These are phyloP conservation scores for Nasua narica DNA, from an alignment of 2,797 vertebrate genomes.

Conservation along the genomic window DNA sequence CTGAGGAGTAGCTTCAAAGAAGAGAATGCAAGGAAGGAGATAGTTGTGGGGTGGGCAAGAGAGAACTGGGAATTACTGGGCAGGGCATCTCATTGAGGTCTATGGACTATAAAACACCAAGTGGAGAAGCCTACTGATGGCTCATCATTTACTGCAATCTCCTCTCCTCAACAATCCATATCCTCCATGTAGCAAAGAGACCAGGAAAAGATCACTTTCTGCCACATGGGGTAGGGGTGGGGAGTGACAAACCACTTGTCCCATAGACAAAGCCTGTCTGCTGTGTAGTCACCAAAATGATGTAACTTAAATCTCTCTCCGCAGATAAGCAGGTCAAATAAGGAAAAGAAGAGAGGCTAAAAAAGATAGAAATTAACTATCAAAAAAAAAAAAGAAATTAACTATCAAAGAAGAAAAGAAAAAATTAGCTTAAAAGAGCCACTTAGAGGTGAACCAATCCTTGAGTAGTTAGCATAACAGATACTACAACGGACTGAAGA, in stretches of 20 bases:
- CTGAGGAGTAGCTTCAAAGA: neutral
- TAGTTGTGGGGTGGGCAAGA: neutral
- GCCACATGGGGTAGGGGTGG: too few relatives aligned
- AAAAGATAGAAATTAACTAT: neutral
- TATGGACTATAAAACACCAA: neutral
- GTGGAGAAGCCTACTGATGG: neutral
- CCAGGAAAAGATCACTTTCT: neutral
- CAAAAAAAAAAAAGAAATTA: neutral
- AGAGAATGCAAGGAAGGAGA: neutral
- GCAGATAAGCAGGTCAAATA: neutral
- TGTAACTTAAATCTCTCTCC: neutral
- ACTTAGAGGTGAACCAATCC: neutral
- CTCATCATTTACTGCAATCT: neutral
- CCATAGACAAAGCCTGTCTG: neutral
- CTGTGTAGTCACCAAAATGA: neutral
- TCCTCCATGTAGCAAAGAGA: neutral
- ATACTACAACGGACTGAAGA: neutral
- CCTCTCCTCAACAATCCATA: neutral
- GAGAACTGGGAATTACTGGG: neutral
- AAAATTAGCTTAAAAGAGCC: neutral
- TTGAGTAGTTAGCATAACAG: neutral
- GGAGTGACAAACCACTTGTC: neutral
- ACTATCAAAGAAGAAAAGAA: neutral
- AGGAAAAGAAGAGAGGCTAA: neutral
- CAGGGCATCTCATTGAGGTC: neutral